Evolutionary conservation across 2,113 vertebrate genomes (phyloP), one percentile per base, ranked within the genome.

Genomic region (Mellivora capensis): DNA sequence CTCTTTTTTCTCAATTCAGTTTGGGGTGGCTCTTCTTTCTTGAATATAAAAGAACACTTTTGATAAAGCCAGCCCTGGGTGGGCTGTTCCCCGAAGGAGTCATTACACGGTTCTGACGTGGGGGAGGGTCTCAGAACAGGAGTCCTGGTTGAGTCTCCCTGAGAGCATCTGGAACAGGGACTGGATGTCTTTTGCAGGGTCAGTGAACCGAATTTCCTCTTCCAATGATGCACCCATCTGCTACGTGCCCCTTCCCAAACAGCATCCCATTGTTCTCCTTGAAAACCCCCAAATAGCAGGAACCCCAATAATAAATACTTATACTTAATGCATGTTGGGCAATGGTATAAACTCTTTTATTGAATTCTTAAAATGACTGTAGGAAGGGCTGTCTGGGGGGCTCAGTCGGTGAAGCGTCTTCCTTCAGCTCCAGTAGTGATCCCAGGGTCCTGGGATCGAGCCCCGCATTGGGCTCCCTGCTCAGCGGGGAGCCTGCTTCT

Each of bases 71-170:
- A 27, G 42, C 64, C 44, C 27, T 54, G 18, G 2, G 39, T 4
- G n/a, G 18, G 29, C 18, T 21, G 18, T 31, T 67, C 54, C 59
- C 29, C 0, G 0, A 21, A 44, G 37, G 37, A 81, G 47, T 21
- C 14, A 2, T 0, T 1, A 2, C 0, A 1, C 6, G 3, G 11
- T 34, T 52, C 80, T 80, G 49, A n/a, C 4, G 0, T 44, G 7
- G 59, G 54, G 39, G 69, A 2, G 15, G 59, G 59, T 44, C n/a
- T 72, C 13, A 18, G 57, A 27, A 59, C 31, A 27, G 5, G 0
- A 12, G 47, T 34, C 0, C 0, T 7, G 34, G 29, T 27, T 5
- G 31, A 34, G 59, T 3, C 20, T 13, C 7, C 27, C 29, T 6
- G 23, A 54, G 91, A 59, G 42, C 39, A 59, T 8, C 7, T 44